Conservation (phyloP, 2,888 invertebrate species). For the Osmoderma eremita region DNA sequence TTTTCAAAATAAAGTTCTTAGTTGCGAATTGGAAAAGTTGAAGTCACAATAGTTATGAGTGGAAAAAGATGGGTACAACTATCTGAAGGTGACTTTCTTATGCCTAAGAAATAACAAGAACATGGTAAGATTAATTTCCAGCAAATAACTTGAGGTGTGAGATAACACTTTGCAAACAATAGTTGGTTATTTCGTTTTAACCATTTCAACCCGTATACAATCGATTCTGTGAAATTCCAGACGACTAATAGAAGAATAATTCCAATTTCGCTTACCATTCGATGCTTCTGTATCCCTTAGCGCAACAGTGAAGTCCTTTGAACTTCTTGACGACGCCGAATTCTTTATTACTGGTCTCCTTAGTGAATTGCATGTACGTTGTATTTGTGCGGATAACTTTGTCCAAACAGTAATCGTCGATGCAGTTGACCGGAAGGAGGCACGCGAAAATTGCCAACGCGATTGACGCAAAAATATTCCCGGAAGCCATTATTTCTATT, state of each 20-base stretch:
- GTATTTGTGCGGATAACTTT: constrained; percentile 33
- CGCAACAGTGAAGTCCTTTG: constrained; percentile 82
- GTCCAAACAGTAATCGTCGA: constrained; percentile 34
- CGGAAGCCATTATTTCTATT: constrained; percentile 32
- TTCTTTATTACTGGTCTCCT: constrained; percentile 75
- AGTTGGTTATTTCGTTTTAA: not conserved
- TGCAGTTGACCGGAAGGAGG: constrained; percentile 14
- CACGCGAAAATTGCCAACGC: not conserved
- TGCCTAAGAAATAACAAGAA: no score
- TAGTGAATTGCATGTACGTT: constrained; percentile 75
- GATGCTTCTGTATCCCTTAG: constrained; percentile 79
- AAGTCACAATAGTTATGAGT: no score
- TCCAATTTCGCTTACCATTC: constrained; percentile 73
- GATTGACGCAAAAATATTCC: not conserved
- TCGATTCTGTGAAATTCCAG: not conserved
- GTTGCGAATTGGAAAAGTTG: no score
- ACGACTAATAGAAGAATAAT: constrained; percentile 6
- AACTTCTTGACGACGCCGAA: constrained; percentile 76
- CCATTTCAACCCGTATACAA: not conserved
- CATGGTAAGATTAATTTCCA: no score
- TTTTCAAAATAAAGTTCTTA: no score
- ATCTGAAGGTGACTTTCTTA: no score
- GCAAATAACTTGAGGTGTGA: no score
- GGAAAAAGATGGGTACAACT: no score
- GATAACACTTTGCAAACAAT: constrained; percentile 1